Conservation (phyloP, 1,140 invertebrate genomes). For the Trinorchestia longiramus region DNA sequence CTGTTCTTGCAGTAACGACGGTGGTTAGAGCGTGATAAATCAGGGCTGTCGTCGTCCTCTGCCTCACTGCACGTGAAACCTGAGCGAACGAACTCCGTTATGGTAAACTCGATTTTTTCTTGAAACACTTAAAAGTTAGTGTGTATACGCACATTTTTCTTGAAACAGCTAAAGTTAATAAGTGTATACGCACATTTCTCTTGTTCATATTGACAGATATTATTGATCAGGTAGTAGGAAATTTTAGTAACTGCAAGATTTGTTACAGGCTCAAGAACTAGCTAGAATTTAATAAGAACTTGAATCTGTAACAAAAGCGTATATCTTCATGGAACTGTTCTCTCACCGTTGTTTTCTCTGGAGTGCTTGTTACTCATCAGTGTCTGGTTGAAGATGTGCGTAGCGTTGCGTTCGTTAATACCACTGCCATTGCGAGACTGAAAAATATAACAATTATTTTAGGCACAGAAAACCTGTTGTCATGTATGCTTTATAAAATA, state of each 20-base stretch:
- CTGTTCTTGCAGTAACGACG: slow-evolving; percentile 43
- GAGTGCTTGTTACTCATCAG: slow-evolving; percentile 9
- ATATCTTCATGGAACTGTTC: not conserved
- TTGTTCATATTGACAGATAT: too few relatives aligned
- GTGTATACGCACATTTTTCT: not conserved
- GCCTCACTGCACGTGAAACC: slow-evolving; percentile 41
- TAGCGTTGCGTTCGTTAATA: not conserved
- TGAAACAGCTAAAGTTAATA: too few relatives aligned
- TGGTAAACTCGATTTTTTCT: not conserved
- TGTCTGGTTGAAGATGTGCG: slow-evolving; percentile 35
- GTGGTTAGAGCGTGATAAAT: not conserved
- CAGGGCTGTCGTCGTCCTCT: slow-evolving; percentile 39
- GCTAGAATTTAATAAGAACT: not conserved
- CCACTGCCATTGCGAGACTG: slow-evolving; percentile 39
- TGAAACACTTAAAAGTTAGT: not conserved
- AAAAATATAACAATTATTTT: not conserved
- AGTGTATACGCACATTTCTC: too few relatives aligned
- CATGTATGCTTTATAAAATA: not conserved
- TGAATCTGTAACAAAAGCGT: not conserved
- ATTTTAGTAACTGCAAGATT: not conserved
- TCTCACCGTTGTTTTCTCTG: slow-evolving; percentile 2
- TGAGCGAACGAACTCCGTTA: not conserved
- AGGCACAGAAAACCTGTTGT: not conserved
- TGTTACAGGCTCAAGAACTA: too few relatives aligned
- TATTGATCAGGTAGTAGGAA: not conserved